phyloP scores from a whole-genome alignment of 2,797 vertebrate species.

The Myotis findleyi region DNA sequence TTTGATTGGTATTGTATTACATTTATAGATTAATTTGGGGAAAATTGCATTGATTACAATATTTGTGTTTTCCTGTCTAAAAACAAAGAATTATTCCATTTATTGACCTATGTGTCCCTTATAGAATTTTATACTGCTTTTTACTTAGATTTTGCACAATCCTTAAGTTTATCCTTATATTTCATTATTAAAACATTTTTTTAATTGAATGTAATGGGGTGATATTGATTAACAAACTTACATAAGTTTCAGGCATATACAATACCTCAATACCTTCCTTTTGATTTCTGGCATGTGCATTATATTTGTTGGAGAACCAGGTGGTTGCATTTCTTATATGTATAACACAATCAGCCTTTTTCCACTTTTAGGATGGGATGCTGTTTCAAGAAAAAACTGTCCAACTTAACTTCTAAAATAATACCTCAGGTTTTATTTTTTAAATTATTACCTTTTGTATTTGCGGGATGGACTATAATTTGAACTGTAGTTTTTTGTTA shows the following conservation, averaged over 20 bases:
- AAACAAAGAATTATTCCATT: conserved; percentile 28
- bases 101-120: background rate
- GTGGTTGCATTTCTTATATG: background rate
- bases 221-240: background rate
- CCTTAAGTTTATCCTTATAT: conserved; percentile 37
- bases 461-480: background rate
- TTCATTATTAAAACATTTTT: background rate
- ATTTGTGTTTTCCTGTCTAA: conserved; percentile 3
- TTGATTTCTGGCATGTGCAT: background rate
- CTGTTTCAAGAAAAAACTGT: background rate
- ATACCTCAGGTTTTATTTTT: conserved; percentile 16
- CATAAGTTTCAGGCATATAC: background rate
- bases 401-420: conserved; percentile 1
- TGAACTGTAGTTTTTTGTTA: background rate
- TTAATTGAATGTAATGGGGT: background rate
- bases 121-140: conserved; percentile 3
- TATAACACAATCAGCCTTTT: background rate
- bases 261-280: background rate
- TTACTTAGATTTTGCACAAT: background rate
- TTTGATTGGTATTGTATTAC: conserved; percentile 1
- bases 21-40: conserved; percentile 20
- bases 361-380: background rate
- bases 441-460: background rate
- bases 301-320: conserved; percentile 3
- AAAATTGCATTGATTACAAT: background rate